phyloP scores from a whole-genome alignment of 2,113 vertebrate genomes.

The Lepus europaeus region DNA sequence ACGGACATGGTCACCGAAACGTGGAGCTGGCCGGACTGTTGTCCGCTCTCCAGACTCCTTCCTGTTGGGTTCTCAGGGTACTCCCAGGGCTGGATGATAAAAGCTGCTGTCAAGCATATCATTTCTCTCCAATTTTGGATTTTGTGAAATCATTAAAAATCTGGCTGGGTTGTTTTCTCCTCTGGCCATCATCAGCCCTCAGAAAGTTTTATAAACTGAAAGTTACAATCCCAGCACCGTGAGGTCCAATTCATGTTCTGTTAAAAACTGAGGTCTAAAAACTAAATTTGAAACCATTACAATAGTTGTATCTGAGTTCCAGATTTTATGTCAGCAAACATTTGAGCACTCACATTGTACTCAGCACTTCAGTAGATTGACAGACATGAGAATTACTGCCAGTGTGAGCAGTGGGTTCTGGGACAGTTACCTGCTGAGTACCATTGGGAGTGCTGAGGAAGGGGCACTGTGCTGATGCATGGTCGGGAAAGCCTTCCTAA shows the following conservation, averaged over 20 bases:
- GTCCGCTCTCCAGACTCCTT: not conserved
- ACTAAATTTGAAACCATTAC: not conserved
- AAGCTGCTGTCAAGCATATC: not conserved
- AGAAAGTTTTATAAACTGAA: slow-evolving; percentile 14
- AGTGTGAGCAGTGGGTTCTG: not conserved
- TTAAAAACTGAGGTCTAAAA: not conserved
- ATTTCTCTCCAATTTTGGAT: not conserved
- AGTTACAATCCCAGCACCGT: not conserved
- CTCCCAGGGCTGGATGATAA: not conserved
- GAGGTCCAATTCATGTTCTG: not conserved
- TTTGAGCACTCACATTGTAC: not conserved
- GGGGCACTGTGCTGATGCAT: not conserved
- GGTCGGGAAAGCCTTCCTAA: not conserved
- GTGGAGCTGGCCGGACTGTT: not conserved
- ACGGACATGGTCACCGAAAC: not conserved
- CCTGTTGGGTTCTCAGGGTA: not conserved
- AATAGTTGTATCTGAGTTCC: not conserved
- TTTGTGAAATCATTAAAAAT: not conserved
- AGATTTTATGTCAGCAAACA: not conserved
- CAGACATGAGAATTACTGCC: not conserved
- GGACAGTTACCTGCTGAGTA: not conserved
- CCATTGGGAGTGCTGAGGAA: not conserved
- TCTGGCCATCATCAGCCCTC: not conserved
- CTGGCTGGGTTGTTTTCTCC: not conserved
- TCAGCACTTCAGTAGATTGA: not conserved